These are phyloP conservation scores for Entomobrya multifasciata DNA, from an alignment of 2,888 invertebrate genomes.

Conservation along the genomic window DNA sequence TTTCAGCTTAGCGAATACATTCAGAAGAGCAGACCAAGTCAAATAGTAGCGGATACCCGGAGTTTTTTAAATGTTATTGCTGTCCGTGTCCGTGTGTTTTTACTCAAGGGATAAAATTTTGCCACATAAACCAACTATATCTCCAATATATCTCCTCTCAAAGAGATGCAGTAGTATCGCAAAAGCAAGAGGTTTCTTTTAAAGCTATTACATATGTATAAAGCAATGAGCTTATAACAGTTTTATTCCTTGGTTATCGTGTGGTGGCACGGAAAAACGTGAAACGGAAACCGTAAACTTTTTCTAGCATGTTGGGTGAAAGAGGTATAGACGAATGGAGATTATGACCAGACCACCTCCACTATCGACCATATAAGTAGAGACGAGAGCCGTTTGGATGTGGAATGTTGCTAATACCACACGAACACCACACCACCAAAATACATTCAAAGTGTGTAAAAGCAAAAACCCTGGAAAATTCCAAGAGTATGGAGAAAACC, in stretches of 20 bases:
- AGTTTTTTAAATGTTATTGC: not conserved
- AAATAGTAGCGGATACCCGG: not conserved
- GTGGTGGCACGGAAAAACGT: too few species aligned
- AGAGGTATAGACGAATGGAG: too few species aligned
- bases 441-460: not conserved
- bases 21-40: not conserved
- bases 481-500: not conserved
- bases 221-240: not conserved
- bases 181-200: not conserved
- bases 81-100: not conserved
- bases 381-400: not conserved
- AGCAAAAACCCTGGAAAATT: not conserved
- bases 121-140: too few species aligned
- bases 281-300: too few species aligned
- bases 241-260: too few species aligned
- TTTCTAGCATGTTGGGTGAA: too few species aligned
- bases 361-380: too few species aligned
- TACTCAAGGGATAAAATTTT: too few species aligned
- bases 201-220: not conserved
- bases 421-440: slow-evolving; percentile 8
- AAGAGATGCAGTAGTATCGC: not conserved
- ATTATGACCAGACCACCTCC: too few species aligned
- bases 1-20: slow-evolving; percentile 50
- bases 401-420: not conserved
- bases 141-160: too few species aligned